Evolutionary conservation across 2,888 invertebrate species (phyloP).

Genomic region (Stegana nigrithorax): DNA sequence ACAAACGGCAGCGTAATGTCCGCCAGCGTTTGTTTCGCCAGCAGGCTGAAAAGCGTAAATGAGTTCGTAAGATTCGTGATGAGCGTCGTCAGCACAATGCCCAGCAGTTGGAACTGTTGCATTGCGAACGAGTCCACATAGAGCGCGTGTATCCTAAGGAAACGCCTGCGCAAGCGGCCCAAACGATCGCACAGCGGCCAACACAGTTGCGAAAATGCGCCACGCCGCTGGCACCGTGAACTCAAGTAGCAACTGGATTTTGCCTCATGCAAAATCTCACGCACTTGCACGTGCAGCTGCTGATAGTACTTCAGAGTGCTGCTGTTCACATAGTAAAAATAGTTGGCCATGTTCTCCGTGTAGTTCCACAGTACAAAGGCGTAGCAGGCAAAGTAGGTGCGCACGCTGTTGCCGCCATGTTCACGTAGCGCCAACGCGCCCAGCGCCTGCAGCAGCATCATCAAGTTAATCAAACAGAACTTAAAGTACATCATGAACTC

Average conservation of each 20-base stretch:
- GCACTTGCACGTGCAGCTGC: conserved; percentile 43
- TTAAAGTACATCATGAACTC: conserved; percentile 52
- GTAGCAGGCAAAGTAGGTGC: conserved; percentile 48
- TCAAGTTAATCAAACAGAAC: conserved; percentile 51
- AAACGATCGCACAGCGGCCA: conserved; percentile 42
- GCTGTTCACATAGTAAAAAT: conserved; percentile 51
- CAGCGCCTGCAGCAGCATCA: conserved; percentile 52
- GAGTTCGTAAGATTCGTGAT: conserved; percentile 56
- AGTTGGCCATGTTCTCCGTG: conserved; percentile 60
- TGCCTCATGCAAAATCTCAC: conserved; percentile 24
- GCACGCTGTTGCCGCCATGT: conserved; percentile 30
- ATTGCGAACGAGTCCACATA: conserved; percentile 42
- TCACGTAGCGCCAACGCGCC: conserved; percentile 41
- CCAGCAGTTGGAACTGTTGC: conserved; percentile 57
- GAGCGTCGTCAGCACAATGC: conserved; percentile 51
- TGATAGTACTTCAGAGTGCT: conserved; percentile 51
- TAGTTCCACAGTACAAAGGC: conserved; percentile 59
- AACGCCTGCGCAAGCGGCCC: conserved; percentile 31
- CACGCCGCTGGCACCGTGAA: conserved; percentile 12
- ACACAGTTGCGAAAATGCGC: conserved; percentile 31
- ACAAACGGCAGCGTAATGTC: conserved; percentile 38
- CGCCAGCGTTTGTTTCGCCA: conserved; percentile 41
- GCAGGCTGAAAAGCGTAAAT: conserved; percentile 53
- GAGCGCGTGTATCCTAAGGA: conserved; percentile 38
- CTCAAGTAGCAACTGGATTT: conserved; percentile 4